A percentile compares a stretch with the other conserved stretches of the same genome.
Evolutionary conservation across 2,888 invertebrate genomes (phyloP).

Genomic region (Lypha dubia): DNA sequence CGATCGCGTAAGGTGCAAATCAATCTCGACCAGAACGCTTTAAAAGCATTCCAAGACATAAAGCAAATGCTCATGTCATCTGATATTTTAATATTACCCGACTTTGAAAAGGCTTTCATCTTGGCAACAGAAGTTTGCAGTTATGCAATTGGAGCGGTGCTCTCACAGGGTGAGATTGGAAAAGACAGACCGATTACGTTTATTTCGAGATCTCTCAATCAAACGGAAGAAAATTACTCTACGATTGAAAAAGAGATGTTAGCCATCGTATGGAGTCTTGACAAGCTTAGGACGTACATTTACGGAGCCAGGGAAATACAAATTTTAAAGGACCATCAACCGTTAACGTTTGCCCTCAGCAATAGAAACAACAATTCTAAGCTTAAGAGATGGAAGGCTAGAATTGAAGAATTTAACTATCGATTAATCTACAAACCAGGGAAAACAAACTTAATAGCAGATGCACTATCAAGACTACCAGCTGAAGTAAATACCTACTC

Average conservation of each 20-base stretch:
- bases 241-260: too few relatives aligned
- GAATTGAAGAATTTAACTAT: too few relatives aligned
- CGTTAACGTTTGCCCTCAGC: too few relatives aligned
- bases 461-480: not conserved
- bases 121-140: constrained; percentile 71
- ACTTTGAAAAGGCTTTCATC: constrained; percentile 62
- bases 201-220: too few relatives aligned
- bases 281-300: not conserved
- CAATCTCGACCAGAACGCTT: too few relatives aligned
- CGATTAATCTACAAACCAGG: not conserved
- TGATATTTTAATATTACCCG: constrained; percentile 65
- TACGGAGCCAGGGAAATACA: not conserved
- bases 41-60: constrained; percentile 67
- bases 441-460: not conserved
- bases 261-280: not conserved
- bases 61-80: constrained; percentile 66
- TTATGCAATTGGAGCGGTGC: constrained; percentile 58
- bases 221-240: too few relatives aligned
- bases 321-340: not conserved
- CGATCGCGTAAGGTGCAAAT: too few relatives aligned
- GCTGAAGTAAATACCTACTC: not conserved
- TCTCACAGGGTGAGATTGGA: constrained; percentile 61
- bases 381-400: too few relatives aligned
- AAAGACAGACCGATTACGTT: too few relatives aligned
- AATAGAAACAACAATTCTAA: too few relatives aligned